phyloP scores from a whole-genome alignment of 2,797 vertebrate species.

The Amniataba percoides region DNA sequence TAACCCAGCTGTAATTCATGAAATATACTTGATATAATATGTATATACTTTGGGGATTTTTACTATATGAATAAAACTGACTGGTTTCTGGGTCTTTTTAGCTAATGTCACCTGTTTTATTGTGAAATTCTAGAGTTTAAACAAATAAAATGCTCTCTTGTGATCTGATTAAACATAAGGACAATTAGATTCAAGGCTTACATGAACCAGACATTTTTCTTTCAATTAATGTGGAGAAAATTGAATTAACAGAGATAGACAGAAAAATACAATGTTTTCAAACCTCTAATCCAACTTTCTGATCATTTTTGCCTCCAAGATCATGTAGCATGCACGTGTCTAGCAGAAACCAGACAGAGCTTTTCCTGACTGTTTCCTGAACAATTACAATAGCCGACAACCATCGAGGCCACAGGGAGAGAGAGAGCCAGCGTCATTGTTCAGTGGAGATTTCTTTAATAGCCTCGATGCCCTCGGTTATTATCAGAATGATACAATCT shows the following conservation, averaged over 20 bases:
- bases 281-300: neutral
- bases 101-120: neutral
- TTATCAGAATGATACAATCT: constrained; percentile 56
- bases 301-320: neutral
- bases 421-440: constrained; percentile 8
- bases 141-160: neutral
- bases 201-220: neutral
- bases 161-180: neutral
- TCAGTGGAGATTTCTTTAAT: constrained; percentile 22
- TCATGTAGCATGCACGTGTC: neutral
- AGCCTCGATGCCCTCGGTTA: constrained; percentile 32
- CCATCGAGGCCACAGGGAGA: neutral
- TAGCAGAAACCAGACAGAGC: neutral
- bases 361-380: neutral
- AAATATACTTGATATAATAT: neutral
- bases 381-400: constrained; percentile 8
- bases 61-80: neutral
- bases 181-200: neutral
- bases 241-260: neutral
- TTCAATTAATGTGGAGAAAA: neutral
- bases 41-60: neutral
- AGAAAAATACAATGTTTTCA: neutral
- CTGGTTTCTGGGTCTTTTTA: neutral
- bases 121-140: neutral
- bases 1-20: neutral